phyloP scores from a whole-genome alignment of 1,140 invertebrate species.

The Hycleus phaleratus region DNA sequence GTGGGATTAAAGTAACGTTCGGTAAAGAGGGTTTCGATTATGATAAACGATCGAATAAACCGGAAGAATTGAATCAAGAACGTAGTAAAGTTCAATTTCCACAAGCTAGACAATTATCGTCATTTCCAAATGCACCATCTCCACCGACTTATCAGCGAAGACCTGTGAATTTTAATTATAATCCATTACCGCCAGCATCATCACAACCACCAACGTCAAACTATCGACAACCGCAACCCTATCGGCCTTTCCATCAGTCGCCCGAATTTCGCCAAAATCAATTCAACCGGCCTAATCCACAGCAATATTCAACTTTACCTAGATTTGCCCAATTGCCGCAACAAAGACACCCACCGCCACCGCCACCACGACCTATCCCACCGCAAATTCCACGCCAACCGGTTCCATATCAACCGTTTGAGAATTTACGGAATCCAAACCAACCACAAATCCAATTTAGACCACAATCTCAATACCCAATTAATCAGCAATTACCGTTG shows the following conservation, averaged over 20 bases:
- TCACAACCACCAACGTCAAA: constrained; percentile 25
- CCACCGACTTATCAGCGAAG: neutral
- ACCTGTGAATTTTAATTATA: constrained; percentile 23
- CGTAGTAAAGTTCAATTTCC: constrained; percentile 47
- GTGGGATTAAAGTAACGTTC: constrained; percentile 67
- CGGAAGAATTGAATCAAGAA: constrained; percentile 21
- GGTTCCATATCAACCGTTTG: constrained; percentile 34
- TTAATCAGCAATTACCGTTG: constrained; percentile 36
- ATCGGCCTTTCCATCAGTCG: constrained; percentile 26
- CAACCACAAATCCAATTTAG: constrained; percentile 37
- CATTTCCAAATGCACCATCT: constrained; percentile 15
- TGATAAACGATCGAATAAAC: constrained; percentile 44
- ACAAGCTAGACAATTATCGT: constrained; percentile 35
- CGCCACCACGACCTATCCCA: constrained; percentile 25
- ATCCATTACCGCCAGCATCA: constrained; percentile 33
- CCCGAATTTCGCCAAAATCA: constrained; percentile 23
- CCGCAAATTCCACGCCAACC: constrained; percentile 33
- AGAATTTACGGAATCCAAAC: constrained; percentile 33
- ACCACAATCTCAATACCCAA: constrained; percentile 39
- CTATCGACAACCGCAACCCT: constrained; percentile 31
- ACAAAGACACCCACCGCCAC: constrained; percentile 19
- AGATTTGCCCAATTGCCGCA: constrained; percentile 25
- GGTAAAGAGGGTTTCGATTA: constrained; percentile 54
- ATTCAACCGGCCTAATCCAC: constrained; percentile 35
- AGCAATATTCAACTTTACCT: constrained; percentile 41